Evolutionary conservation across 2,113 vertebrate genomes (phyloP), one percentile per base, ranked within the genome.

Genomic region (Oxyruncus cristatus): DNA sequence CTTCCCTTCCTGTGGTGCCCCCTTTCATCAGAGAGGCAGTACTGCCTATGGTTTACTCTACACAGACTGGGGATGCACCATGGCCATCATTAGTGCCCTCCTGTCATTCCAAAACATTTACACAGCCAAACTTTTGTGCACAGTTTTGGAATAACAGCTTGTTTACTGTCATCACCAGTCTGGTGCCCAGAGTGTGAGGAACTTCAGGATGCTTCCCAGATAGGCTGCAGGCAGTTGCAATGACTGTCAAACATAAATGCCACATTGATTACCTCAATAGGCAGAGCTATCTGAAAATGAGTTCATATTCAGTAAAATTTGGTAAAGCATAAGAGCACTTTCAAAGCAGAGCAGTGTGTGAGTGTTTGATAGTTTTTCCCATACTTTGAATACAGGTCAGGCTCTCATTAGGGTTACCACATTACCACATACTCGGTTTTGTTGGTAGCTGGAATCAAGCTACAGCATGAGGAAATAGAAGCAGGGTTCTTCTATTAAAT

Each of bases 261-360:
- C 8, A 4, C 42, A 37, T 78, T 88, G 86, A 74, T 81, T 92
- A 79, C 42, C 39, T 92, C 61, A 61, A 53, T 61, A 53, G 67
- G 74, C 41, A 89, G 62, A 92, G 37, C 66, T 47, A 47, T 74
- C 68, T 66, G 37, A 80, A 92, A 59, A 71, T 47, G 59, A 77
- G 59, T 89, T 95, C 74, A 84, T 80, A 68, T 74, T 92, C 89
- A 88, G n/a, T 83, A 88, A 92, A 73, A 77, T 84, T 88, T 68
- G 50, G 73, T 81, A 74, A 63, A 94, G 26, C 33, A 83, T 55
- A 83, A 12, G 35, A 80, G 32, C 53, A 86, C 37, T 77, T 93
- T 55, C 58, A 86, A 79, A 83, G 49, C 74, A 88, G 50, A 92
- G 46, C 47, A 17, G 16, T n/a, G 12, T 55, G 44, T 70, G 71